Base-by-base conservation (phyloP, 2,888 invertebrate species). In the Orthosia cruda region DNA sequence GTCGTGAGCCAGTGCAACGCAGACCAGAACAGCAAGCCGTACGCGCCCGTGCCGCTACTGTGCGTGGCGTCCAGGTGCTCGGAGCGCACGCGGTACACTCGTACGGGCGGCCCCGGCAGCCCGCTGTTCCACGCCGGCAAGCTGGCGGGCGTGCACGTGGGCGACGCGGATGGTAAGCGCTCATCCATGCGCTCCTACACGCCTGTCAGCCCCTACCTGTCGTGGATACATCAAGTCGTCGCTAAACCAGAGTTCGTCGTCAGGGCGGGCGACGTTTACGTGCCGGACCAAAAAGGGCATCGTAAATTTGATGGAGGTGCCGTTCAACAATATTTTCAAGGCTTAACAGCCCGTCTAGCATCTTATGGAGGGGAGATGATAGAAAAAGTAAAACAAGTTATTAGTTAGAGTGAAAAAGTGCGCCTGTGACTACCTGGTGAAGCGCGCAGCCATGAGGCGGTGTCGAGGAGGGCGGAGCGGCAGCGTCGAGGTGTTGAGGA, bases 141-240 rank as follows among this genome's bases (percentile, higher is more conserved):
- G n/a, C 40, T 82, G 13, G 68, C 55, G 18, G 79, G 61, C 16
- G 57, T 82, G 3, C 77, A 59, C 11, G 16, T 49, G 1, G 59
- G 47, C 3, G 52, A 20, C 4, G 5, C 13, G 5, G 52, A 20
- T 3, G 5, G 11, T 5, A 2, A n/a, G 18, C 16, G 4, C 13
- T 15, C n/a, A 3, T 4, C 16, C 50, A 40, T 40, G 15, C 54
- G 58, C 2, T 11, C 62, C 16, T 82, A 66, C 26, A 75, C 80
- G 15, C 70, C 81, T 0, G 1, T 83, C 15, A 82, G 81, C 57
- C 81, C 81, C 5, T 83, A 71, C 12, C 26, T 82, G 1, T 20
- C 71, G 15, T 82, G 80, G 81, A 57, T 82, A 45, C 18, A 54
- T 1, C 12, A 13, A 15, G 20, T 74, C 5, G 13, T 65, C 3